Percentiles rank a stretch among this genome's conserved stretches.
phyloP scores from a whole-genome alignment of 2,888 invertebrate species.

The Pollenia angustigena region DNA sequence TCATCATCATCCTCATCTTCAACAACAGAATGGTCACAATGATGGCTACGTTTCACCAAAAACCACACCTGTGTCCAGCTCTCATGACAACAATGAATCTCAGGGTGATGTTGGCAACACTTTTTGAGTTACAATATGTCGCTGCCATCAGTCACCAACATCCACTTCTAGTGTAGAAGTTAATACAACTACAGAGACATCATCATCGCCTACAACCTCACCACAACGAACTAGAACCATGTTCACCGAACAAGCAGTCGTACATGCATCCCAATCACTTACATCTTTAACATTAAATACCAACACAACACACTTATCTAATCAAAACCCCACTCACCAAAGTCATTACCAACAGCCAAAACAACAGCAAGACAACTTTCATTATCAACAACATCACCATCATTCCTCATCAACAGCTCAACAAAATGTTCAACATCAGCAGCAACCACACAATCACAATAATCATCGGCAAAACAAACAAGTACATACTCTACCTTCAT shows the following conservation, averaged over 20 bases:
- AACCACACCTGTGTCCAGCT: slow-evolving; percentile 70
- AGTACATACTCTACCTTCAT: slow-evolving; percentile 60
- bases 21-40: slow-evolving; percentile 76
- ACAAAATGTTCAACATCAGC: slow-evolving; percentile 44
- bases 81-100: slow-evolving; percentile 71
- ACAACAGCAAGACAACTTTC: slow-evolving; percentile 42
- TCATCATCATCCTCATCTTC: slow-evolving; percentile 72
- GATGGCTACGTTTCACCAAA: slow-evolving; percentile 81
- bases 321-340: slow-evolving; percentile 44
- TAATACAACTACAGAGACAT: slow-evolving; percentile 71
- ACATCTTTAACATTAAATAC: slow-evolving; percentile 70
- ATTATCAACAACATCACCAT: slow-evolving; percentile 56
- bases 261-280: slow-evolving; percentile 77
- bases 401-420: slow-evolving; percentile 48
- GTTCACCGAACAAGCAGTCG: slow-evolving; percentile 80
- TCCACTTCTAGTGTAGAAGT: slow-evolving; percentile 72
- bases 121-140: slow-evolving; percentile 84
- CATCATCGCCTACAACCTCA: slow-evolving; percentile 75
- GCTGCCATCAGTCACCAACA: slow-evolving; percentile 80
- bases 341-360: slow-evolving; percentile 46
- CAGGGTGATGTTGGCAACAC: slow-evolving; percentile 80
- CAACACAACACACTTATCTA: slow-evolving; percentile 53
- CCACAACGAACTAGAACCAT: slow-evolving; percentile 76
- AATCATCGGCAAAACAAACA: slow-evolving; percentile 56
- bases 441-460: slow-evolving; percentile 49